These are phyloP conservation scores for Glaucomys volans DNA, from an alignment of 2,113 vertebrate species.

Conservation along the genomic window DNA sequence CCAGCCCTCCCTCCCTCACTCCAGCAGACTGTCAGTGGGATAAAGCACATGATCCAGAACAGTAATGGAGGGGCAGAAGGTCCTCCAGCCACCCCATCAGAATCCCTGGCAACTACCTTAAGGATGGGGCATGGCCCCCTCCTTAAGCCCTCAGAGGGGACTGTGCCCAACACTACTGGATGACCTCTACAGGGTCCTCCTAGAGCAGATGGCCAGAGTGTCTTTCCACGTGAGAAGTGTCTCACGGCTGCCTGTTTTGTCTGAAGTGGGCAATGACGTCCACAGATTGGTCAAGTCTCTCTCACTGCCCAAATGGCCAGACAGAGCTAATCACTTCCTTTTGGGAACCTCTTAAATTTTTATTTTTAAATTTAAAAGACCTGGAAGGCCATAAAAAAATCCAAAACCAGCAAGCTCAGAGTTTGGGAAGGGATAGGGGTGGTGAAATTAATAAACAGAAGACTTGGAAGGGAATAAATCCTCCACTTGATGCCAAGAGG, in stretches of 20 bases:
- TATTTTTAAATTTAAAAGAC: slow-evolving; percentile 4
- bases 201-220: background rate
- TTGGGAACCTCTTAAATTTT: background rate
- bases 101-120: background rate
- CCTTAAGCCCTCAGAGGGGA: background rate
- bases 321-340: background rate
- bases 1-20: background rate
- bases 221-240: background rate
- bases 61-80: background rate
- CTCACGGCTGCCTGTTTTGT: background rate
- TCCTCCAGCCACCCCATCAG: background rate
- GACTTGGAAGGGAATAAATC: background rate
- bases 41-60: background rate
- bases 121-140: fast-evolving
- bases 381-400: background rate
- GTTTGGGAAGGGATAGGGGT: background rate
- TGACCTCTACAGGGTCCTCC: background rate
- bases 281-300: background rate
- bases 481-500: background rate
- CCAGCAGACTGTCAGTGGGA: background rate
- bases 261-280: background rate
- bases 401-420: background rate
- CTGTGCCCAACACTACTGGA: background rate
- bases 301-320: background rate
- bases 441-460: background rate